Base-by-base conservation (phyloP, 2,113 vertebrate genomes). In the Picathartes gymnocephalus region DNA sequence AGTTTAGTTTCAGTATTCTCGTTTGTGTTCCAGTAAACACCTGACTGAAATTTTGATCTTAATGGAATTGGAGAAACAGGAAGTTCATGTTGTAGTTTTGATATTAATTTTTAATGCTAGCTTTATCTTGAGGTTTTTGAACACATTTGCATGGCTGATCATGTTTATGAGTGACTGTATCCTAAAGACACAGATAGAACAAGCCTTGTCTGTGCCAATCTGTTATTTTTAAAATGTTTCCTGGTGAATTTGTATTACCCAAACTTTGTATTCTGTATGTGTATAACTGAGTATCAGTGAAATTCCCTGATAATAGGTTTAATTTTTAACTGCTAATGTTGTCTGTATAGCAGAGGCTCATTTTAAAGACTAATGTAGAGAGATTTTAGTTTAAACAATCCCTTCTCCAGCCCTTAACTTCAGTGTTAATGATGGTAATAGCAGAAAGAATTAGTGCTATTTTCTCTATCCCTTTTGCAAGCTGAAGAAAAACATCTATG, bases 81-180 rank as follows among this genome's bases (percentile, higher is more conserved):
- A 80, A 76, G 48, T 57, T 65, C 40, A 35, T 27, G 11, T 69
- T 81, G 64, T 79, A 92, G 66, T 71, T 94, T 40, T 70, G 57
- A 44, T 54, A 72, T 91, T 78, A 71, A 66, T 88, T 96, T 94
- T 96, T 93, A 84, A 58, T 91, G 44, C 65, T 80, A 81, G 37
- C n/a, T 91, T 74, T 72, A 64, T 66, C 37, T 64, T 58, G 35
- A 40, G 40, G 10, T 57, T 86, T 92, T 77, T 72, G 30, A 72
- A 73, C 3, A 1, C 5, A 45, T 76, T 91, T 89, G 56, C 47
- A 20, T 60, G 64, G 35, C 20, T 61, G 62, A 24, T 53, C 71
- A 24, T 70, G 42, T 60, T 68, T 83, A 22, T 35, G 66, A 57
- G 25, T 50, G 19, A 84, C 5, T 58, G 4, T 61, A 10, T 61